A percentile compares a stretch with the other conserved stretches of the same genome.
phyloP scores from a whole-genome alignment of 2,888 invertebrate genomes.

The Philaethria dido region DNA sequence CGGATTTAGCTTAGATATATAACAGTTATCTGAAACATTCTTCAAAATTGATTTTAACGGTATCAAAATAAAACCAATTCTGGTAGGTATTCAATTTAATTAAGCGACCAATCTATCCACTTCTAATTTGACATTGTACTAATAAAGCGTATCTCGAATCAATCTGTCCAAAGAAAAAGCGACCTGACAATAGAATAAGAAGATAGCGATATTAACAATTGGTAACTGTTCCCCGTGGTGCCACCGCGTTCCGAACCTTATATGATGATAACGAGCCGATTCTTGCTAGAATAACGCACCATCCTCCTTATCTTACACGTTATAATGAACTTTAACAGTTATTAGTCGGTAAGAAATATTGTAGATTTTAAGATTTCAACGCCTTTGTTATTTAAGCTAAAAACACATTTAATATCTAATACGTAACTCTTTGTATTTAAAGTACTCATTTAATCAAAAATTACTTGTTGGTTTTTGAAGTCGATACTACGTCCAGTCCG shows the following conservation, averaged over 20 bases:
- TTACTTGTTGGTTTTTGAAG: not conserved
- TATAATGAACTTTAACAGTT: slow-evolving; percentile 32
- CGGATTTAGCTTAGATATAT: slow-evolving; percentile 8
- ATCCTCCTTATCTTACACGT: slow-evolving; percentile 33
- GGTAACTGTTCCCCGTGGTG: slow-evolving; percentile 69
- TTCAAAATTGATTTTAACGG: slow-evolving; percentile 69
- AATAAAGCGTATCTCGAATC: slow-evolving; percentile 70
- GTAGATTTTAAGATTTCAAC: slow-evolving; percentile 21
- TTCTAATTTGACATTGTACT: slow-evolving; percentile 73
- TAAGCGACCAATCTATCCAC: slow-evolving; percentile 71
- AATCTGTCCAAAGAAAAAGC: slow-evolving; percentile 72
- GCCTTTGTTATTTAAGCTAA: not conserved
- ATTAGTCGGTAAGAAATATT: slow-evolving; percentile 21
- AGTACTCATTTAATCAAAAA: not conserved
- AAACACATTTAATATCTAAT: not conserved
- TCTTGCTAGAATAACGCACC: slow-evolving; percentile 34
- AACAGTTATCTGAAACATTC: slow-evolving; percentile 50
- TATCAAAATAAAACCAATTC: slow-evolving; percentile 75
- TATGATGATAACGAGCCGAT: slow-evolving; percentile 35
- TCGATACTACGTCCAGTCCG: not conserved
- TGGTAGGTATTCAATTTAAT: slow-evolving; percentile 66
- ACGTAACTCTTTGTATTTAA: not conserved
- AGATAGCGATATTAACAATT: slow-evolving; percentile 72
- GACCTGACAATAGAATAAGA: slow-evolving; percentile 71
- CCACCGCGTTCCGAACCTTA: slow-evolving; percentile 55